phyloP scores from a whole-genome alignment of 2,888 invertebrate species.

The Leptura quadrifasciata region DNA sequence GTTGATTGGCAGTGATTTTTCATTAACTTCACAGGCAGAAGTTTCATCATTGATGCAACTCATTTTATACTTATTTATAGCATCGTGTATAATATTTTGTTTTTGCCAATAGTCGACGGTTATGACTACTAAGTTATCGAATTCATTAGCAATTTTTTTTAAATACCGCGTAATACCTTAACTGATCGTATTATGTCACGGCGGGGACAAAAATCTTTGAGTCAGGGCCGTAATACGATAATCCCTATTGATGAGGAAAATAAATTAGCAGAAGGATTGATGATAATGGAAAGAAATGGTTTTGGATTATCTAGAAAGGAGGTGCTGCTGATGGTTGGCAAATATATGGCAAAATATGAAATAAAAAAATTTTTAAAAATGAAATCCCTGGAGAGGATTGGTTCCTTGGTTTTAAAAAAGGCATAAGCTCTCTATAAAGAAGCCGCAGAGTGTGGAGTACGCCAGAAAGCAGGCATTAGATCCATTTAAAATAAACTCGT shows the following conservation, averaged over 20 bases:
- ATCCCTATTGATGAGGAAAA: background rate
- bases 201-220: background rate
- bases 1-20: too few relatives aligned
- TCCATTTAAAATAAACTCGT: background rate
- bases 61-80: too few relatives aligned
- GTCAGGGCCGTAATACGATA: background rate
- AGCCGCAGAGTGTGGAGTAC: background rate
- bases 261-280: constrained; percentile 3
- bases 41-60: too few relatives aligned
- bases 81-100: too few relatives aligned
- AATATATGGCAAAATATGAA: background rate
- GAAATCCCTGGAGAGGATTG: background rate
- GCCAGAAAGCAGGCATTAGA: background rate
- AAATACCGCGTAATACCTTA: background rate
- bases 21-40: too few relatives aligned
- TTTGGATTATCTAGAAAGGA: constrained; percentile 15
- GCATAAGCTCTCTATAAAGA: background rate
- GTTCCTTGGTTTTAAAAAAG: background rate
- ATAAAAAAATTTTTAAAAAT: constrained; percentile 7
- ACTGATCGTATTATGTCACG: background rate
- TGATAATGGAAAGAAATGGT: background rate
- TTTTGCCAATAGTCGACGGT: too few relatives aligned
- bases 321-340: background rate
- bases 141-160: constrained; percentile 7
- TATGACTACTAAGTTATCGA: too few relatives aligned